These are phyloP conservation scores for Palythoa caribaeorum DNA, from an alignment of 92 coral and sea anemone species.

Conservation along the genomic window DNA sequence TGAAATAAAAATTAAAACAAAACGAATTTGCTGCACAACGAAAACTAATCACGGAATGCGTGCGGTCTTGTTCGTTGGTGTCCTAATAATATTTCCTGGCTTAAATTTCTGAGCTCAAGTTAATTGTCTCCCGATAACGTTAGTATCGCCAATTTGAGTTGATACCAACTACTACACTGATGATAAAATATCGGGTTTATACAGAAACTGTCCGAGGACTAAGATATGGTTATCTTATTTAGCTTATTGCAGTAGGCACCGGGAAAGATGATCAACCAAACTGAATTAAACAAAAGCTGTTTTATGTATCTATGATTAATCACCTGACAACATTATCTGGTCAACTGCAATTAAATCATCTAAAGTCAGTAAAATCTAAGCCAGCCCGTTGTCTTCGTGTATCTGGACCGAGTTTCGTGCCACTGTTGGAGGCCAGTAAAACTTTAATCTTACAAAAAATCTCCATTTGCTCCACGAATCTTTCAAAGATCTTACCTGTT, in stretches of 20 bases:
- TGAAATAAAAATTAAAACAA: background rate
- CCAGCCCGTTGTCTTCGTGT: background rate
- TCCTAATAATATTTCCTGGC: slow-evolving; percentile 5
- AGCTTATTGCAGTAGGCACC: background rate
- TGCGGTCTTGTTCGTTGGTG: slow-evolving; percentile 41
- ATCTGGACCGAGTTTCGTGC: slow-evolving; percentile 2
- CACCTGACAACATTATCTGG: background rate
- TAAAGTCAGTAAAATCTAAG: background rate
- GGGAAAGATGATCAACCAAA: background rate
- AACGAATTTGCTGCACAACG: slow-evolving; percentile 10
- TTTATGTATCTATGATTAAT: background rate
- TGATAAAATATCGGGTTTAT: slow-evolving; percentile 6
- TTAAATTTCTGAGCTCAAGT: slow-evolving; percentile 20
- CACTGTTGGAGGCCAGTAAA: slow-evolving; percentile 23
- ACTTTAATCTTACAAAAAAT: background rate
- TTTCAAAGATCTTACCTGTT: slow-evolving; percentile 32
- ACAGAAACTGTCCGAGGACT: background rate
- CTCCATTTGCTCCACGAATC: slow-evolving; percentile 34
- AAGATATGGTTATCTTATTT: slow-evolving; percentile 20
- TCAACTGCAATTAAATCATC: background rate
- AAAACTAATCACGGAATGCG: slow-evolving; percentile 31
- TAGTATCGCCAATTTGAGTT: slow-evolving; percentile 12
- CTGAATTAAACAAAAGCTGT: slow-evolving; percentile 1
- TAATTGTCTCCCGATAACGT: slow-evolving; percentile 16
- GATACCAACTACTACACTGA: background rate